Percentiles rank a stretch among this genome's conserved stretches.
Conservation (phyloP, 2,113 vertebrate species). For the Scolopax mira region DNA sequence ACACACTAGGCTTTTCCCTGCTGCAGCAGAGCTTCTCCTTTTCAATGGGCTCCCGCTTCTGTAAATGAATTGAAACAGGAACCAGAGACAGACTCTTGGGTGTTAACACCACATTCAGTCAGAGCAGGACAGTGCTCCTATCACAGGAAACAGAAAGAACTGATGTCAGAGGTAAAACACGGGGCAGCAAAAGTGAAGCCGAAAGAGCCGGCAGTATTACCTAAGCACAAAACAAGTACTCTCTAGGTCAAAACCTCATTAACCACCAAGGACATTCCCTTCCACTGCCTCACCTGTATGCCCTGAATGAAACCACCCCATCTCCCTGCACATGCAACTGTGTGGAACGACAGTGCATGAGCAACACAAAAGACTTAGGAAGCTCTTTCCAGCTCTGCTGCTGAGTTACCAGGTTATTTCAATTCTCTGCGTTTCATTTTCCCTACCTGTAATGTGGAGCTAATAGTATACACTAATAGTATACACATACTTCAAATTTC, state of each 20-base stretch:
- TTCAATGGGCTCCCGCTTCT: neutral
- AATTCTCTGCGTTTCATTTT: neutral
- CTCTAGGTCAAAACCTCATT: neutral
- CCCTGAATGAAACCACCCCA: neutral
- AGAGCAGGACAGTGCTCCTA: neutral
- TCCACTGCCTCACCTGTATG: neutral
- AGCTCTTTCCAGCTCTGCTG: neutral
- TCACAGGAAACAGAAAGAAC: slow-evolving; percentile 3
- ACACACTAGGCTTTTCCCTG: neutral
- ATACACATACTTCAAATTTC: neutral
- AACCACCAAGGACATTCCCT: neutral
- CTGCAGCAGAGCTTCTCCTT: neutral
- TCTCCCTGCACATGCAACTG: neutral
- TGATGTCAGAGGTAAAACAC: neutral
- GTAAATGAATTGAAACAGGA: neutral
- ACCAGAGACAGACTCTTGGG: neutral
- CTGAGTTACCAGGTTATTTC: neutral
- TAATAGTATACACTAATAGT: neutral
- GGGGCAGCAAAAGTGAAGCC: neutral
- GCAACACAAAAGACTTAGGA: neutral
- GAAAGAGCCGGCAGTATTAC: neutral
- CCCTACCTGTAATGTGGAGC: neutral
- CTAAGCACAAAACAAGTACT: neutral
- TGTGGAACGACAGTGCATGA: neutral
- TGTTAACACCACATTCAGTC: neutral